Base-by-base conservation (phyloP, 2,113 vertebrate species). In the Mobula birostris region DNA sequence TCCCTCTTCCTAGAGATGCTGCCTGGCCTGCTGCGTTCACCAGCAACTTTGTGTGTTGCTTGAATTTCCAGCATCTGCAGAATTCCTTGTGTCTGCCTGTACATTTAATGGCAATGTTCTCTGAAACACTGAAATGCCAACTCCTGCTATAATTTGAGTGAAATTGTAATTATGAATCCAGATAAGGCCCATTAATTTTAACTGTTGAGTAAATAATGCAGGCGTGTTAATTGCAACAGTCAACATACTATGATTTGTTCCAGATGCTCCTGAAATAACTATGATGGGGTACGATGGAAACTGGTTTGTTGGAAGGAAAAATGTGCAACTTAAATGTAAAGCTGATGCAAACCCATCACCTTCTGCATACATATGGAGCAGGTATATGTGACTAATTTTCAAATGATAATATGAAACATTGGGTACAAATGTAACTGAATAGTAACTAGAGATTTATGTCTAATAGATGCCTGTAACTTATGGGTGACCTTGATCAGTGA, bases 321-420 rank as follows among this genome's bases (percentile, higher is more conserved):
- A 98, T 27, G 98, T 98, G 95, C 97, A 97, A 95, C 97, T 99
- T 94, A 97, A 96, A 83, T 99, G 98, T 96, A 97, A 97, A 95
- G 98, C 98, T 95, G 98, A 97, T 96, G 98, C 98, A 95, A 99
- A 99, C 96, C 98, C 99, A 91, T 97, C 98, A 68, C 97, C 98
- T 17, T 96, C 96, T 95, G 96, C 97, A 94, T 98, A 98, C 95
- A 96, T 95, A 7, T 99, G 99, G 99, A 97, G 95, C 96, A 98
- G 99, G 99, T 99, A 97, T 97, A 96, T 94, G 79, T 27, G 15
- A 17, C 19, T 32, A 12, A 94, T 0, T 63, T 94, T 40, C 36
- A 78, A 19, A 85, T 40, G 48, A 48, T 85, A 61, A 24, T 21
- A 24, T 24, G 48, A 93, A 48, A 76, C 11, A 76, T 74, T 19